Evolutionary conservation across 2,797 vertebrate genomes (phyloP).

Genomic region (Periophthalmus magnuspinnatus): DNA sequence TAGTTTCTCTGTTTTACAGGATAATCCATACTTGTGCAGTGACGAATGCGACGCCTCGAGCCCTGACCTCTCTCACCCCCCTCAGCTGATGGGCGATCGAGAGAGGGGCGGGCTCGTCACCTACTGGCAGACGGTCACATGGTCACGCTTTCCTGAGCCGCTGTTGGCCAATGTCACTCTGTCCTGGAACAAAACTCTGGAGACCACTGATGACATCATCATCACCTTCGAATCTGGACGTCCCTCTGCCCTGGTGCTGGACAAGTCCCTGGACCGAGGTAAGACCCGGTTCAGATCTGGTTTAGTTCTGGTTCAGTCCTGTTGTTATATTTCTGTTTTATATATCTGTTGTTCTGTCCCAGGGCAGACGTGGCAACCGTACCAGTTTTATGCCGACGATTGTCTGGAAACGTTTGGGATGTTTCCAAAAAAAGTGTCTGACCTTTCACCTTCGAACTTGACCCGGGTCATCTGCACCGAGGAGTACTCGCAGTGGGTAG

Average conservation of each 20-base stretch:
- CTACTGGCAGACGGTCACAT: slow-evolving; percentile 97
- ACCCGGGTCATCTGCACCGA: slow-evolving; percentile 97
- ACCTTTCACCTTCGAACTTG: slow-evolving; percentile 87
- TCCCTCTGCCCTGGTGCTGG: slow-evolving; percentile 94
- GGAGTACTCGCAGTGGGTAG: slow-evolving; percentile 89
- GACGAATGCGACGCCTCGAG: slow-evolving; percentile 95
- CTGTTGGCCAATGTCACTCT: slow-evolving; percentile 93
- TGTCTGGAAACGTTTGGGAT: slow-evolving; percentile 93
- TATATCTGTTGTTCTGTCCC: slow-evolving; percentile 5
- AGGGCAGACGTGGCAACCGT: slow-evolving; percentile 88
- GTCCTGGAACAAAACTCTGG: slow-evolving; percentile 97
- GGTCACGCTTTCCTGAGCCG: slow-evolving; percentile 91
- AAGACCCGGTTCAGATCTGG: slow-evolving; percentile 18
- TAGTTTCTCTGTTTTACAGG: slow-evolving; percentile 62
- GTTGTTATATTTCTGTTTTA: background rate
- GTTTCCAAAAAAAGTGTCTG: slow-evolving; percentile 88
- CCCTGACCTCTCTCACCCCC: slow-evolving; percentile 92
- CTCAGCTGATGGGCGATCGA: slow-evolving; percentile 93
- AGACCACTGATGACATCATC: slow-evolving; percentile 91
- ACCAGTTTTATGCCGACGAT: slow-evolving; percentile 95
- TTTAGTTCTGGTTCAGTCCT: background rate
- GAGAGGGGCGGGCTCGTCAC: slow-evolving; percentile 91
- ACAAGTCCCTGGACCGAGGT: slow-evolving; percentile 94
- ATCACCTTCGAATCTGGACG: slow-evolving; percentile 95
- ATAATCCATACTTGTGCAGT: slow-evolving; percentile 97